Conservation (phyloP, 2,797 vertebrate species). For the Melanogrammus aeglefinus region DNA sequence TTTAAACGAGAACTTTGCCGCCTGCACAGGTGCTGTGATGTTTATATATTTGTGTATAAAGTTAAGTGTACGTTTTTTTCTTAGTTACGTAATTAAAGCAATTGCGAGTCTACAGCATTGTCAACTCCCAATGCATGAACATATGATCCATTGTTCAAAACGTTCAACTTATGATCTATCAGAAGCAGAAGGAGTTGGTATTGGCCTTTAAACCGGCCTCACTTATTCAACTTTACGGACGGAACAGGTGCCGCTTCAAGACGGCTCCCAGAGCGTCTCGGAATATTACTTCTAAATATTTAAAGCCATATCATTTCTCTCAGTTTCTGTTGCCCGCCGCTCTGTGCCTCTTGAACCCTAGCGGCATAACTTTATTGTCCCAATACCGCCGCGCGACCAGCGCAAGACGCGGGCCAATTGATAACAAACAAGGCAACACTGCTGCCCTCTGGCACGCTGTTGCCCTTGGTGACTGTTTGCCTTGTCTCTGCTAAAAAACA, state of each 20-base stretch:
- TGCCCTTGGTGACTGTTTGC: background rate
- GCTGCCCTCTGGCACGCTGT: background rate
- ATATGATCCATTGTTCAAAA: too few species aligned
- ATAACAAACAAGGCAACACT: background rate
- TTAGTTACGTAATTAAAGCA: too few species aligned
- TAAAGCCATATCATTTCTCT: background rate
- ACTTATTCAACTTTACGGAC: too few species aligned
- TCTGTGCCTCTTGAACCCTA: background rate
- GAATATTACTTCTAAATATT: background rate
- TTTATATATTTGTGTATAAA: too few species aligned
- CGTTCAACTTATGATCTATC: too few species aligned
- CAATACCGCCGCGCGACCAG: too few species aligned
- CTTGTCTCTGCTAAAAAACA: background rate
- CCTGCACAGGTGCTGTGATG: too few species aligned
- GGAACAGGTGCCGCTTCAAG: too few species aligned
- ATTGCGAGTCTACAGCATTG: too few species aligned
- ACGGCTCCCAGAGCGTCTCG: background rate
- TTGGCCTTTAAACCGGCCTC: background rate
- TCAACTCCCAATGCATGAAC: too few species aligned
- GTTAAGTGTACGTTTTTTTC: too few species aligned
- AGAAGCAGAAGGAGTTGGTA: too few species aligned
- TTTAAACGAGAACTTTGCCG: background rate
- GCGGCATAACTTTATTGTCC: background rate
- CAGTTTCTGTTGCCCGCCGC: background rate
- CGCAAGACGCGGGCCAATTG: background rate